These are phyloP conservation scores for Bujurquina vittata DNA, from an alignment of 2,113 vertebrate species.

Conservation along the genomic window DNA sequence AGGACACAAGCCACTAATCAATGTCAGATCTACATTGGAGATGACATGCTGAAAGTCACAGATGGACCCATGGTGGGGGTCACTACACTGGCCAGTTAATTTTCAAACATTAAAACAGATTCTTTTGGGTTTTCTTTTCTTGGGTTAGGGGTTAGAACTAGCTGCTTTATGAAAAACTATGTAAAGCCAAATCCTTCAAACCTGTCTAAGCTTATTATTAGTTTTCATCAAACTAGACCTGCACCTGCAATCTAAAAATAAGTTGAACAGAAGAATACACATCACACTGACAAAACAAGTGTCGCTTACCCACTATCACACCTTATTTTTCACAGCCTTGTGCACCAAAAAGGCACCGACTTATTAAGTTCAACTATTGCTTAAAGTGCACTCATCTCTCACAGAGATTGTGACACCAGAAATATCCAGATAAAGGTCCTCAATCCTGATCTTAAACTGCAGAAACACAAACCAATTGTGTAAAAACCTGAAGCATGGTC, in stretches of 20 bases:
- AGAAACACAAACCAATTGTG: background rate
- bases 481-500: background rate
- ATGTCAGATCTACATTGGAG: background rate
- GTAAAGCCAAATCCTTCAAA: background rate
- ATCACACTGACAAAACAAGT: background rate
- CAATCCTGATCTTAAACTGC: no score
- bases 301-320: background rate
- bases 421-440: no score
- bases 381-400: background rate
- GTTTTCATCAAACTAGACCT: background rate
- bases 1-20: no score
- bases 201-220: background rate
- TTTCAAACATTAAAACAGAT: background rate
- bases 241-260: background rate
- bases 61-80: background rate
- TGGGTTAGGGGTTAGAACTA: background rate
- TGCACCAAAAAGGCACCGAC: background rate
- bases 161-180: background rate
- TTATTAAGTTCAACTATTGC: background rate
- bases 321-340: background rate
- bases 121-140: background rate
- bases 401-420: no score
- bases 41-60: background rate
- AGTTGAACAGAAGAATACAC: background rate
- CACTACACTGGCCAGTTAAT: background rate